Evolutionary conservation across 2,113 vertebrate species (phyloP), one percentile per base, ranked within the genome.

Genomic region (Aptenodytes forsteri): DNA sequence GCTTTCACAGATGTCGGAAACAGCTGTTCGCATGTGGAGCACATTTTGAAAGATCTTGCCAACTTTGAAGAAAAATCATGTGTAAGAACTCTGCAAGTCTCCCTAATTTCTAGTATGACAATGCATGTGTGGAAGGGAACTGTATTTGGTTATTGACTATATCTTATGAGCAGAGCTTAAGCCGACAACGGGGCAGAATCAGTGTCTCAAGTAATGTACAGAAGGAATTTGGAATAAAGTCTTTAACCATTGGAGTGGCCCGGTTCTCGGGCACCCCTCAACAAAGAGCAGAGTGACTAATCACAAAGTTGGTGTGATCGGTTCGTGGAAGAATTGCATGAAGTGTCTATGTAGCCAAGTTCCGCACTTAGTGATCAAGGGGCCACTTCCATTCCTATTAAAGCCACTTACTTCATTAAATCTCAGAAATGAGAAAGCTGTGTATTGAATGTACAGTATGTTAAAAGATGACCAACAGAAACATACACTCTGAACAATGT

Each of bases 1-100:
- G 78, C 97, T 90, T 99, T 99, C 97, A 98, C 98, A 2, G 99
- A 99, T 36, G 98, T 99, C 19, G 99, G 99, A 91, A 99, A 99
- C 97, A 99, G 99, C 96, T 98, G 98, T 29, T 98, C 98, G 1
- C 99, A 99, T 0, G 99, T 98, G 27, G 98, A 99, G 79, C 99
- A 99, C 87, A 98, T 99, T 96, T 97, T 99, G 87, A 98, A 98
- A 94, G 99, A 99, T 83, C 98, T 99, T 82, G 90, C 89, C 89
- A 97, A 47, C 94, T 99, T 99, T 6, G 99, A 99, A 97, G 99
- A 99, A 94, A 99, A 97, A 97, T 98, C 99, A 47, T 92, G 95
- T 38, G 99, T 99, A 98, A 99, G 99, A 95, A 18, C 42, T 15
- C 52, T 61, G 23, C 64, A 64, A 40, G 42, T 55, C 34, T 93